Evolutionary conservation across 92 coral and sea anemone species (phyloP).

Genomic region (Epizoanthus stellaris): DNA sequence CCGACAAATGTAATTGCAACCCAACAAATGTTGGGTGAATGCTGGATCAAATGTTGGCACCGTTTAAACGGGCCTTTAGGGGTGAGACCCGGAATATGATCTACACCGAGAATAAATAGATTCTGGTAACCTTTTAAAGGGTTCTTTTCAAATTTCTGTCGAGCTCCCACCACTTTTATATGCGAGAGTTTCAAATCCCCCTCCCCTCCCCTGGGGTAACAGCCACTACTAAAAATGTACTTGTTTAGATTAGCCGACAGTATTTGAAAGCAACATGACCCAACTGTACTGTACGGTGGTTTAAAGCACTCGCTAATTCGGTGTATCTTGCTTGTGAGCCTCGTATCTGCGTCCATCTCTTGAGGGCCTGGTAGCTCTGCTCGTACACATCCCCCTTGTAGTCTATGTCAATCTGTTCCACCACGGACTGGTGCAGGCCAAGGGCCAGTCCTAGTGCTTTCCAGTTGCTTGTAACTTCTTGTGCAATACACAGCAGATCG

Average conservation of each 20-base stretch:
- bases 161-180: too few relatives aligned
- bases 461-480: constrained; percentile 53
- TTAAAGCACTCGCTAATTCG: constrained; percentile 55
- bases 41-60: too few relatives aligned
- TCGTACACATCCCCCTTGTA: constrained; percentile 42
- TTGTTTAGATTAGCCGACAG: constrained; percentile 29
- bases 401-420: constrained; percentile 64
- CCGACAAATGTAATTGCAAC: too few relatives aligned
- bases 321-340: constrained; percentile 66
- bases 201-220: too few relatives aligned
- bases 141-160: too few relatives aligned
- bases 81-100: too few relatives aligned
- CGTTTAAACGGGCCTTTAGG: too few relatives aligned
- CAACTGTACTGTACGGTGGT: constrained; percentile 47
- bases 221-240: too few relatives aligned
- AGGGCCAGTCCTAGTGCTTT: constrained; percentile 55
- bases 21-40: too few relatives aligned
- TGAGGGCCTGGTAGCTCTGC: constrained; percentile 55
- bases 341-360: constrained; percentile 59
- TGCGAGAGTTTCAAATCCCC: too few relatives aligned
- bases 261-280: constrained; percentile 53
- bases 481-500: constrained; percentile 59
- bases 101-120: too few relatives aligned
- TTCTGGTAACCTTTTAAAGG: too few relatives aligned
- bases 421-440: constrained; percentile 31